Evolutionary conservation across 2,888 invertebrate genomes (phyloP).

Genomic region (Cheilosia vernalis): DNA sequence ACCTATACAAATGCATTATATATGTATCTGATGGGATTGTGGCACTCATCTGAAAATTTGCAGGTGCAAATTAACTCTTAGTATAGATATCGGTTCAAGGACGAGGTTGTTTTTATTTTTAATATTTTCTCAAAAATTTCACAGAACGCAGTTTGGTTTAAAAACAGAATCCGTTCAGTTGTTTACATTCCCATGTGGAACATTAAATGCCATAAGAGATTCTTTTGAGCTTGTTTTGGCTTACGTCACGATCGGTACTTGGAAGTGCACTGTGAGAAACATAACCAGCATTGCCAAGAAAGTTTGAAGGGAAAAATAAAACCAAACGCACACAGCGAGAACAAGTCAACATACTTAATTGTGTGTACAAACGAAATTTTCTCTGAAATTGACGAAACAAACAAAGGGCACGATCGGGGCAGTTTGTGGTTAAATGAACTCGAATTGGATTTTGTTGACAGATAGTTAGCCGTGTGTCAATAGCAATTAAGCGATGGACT

Average conservation of each 20-base stretch:
- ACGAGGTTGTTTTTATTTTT: too few relatives aligned
- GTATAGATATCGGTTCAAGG: too few relatives aligned
- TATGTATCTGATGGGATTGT: too few relatives aligned
- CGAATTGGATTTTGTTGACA: slow-evolving; percentile 10
- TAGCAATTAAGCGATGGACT: slow-evolving; percentile 26
- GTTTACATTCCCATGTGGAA: too few relatives aligned
- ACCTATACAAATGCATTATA: too few relatives aligned
- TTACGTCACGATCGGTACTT: not conserved
- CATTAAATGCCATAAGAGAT: too few relatives aligned
- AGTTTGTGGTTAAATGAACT: slow-evolving; percentile 9
- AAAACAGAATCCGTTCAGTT: too few relatives aligned
- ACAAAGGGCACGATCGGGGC: slow-evolving; percentile 30
- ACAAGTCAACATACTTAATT: slow-evolving; percentile 44
- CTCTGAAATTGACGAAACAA: slow-evolving; percentile 22
- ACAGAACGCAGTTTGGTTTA: too few relatives aligned
- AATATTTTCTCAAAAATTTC: too few relatives aligned
- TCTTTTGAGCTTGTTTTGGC: too few relatives aligned
- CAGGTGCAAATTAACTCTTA: not conserved
- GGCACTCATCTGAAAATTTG: too few relatives aligned
- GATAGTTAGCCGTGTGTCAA: slow-evolving; percentile 42
- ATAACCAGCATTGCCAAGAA: not conserved
- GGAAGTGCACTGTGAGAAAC: not conserved
- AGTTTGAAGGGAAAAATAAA: not conserved
- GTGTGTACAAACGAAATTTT: slow-evolving; percentile 41
- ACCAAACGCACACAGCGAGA: not conserved